Evolutionary conservation across 53 echinoderm and acorn worm genomes (phyloP).

Genomic region (Apostichopus leukothele): DNA sequence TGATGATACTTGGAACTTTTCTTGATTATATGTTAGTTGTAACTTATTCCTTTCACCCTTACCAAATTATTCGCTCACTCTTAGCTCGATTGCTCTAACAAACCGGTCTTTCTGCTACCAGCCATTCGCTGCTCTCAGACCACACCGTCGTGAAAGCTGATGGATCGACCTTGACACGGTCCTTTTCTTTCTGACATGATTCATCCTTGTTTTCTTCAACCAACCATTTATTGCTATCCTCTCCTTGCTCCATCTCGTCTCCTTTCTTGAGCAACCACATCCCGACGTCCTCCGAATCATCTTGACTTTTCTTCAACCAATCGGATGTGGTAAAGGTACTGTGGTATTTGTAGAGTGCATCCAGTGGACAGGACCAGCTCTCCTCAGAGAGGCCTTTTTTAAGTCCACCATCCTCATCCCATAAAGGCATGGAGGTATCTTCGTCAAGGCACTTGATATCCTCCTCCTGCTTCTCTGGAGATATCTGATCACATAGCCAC

Average conservation of each 20-base stretch:
- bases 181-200: not conserved
- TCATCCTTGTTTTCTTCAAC: slow-evolving; percentile 9
- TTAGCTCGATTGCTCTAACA: too few species aligned
- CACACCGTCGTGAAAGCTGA: not conserved
- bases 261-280: slow-evolving; percentile 1
- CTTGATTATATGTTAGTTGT: too few species aligned
- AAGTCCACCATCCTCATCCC: not conserved
- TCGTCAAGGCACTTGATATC: not conserved
- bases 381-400: not conserved
- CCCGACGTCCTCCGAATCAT: not conserved
- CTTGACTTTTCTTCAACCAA: slow-evolving; percentile 6
- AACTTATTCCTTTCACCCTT: too few species aligned
- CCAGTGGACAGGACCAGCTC: not conserved
- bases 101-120: not conserved
- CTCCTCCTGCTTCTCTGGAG: not conserved
- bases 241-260: not conserved
- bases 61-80: too few species aligned
- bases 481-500: not conserved
- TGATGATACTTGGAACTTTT: too few species aligned
- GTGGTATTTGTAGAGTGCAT: slow-evolving; percentile 13
- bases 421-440: not conserved
- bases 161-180: not conserved
- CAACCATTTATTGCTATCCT: slow-evolving; percentile 33
- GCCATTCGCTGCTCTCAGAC: not conserved
- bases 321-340: not conserved